phyloP scores from a whole-genome alignment of 1,140 invertebrate species.

The Linepithema humile region DNA sequence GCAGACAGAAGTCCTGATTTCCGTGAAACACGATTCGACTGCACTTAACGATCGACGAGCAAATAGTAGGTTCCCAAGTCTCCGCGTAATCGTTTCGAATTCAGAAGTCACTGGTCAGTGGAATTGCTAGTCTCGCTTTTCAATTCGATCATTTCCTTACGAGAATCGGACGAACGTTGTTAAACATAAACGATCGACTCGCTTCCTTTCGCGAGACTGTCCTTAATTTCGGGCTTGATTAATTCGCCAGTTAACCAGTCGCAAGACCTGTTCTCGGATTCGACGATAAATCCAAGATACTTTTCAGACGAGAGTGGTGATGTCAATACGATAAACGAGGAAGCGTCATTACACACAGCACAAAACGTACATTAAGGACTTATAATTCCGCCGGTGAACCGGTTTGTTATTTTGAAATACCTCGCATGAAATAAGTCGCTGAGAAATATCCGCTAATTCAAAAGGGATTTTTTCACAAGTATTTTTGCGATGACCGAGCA shows the following conservation, averaged over 20 bases:
- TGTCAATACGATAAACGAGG: not conserved
- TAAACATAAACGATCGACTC: not conserved
- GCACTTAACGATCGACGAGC: constrained; percentile 15
- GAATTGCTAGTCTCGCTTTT: constrained; percentile 13
- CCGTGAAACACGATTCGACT: constrained; percentile 25
- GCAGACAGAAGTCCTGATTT: not conserved
- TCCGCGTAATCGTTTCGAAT: constrained; percentile 1
- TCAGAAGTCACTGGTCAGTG: constrained; percentile 10
- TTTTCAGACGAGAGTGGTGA: not conserved
- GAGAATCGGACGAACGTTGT: not conserved
- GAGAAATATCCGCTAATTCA: not conserved
- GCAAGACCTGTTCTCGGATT: not conserved
- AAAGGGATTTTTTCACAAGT: not conserved
- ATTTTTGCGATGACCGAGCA: not conserved
- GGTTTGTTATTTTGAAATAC: not conserved
- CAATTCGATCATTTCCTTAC: not conserved
- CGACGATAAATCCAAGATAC: not conserved
- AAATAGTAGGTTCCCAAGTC: constrained; percentile 23
- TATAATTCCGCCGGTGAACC: not conserved
- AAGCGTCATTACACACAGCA: not conserved
- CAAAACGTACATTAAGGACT: not conserved
- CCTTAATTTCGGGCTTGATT: not conserved
- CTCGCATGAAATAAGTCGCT: not conserved
- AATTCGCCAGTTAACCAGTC: not conserved
- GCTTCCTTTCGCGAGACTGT: not conserved